A percentile compares a stretch with the other conserved stretches of the same genome.
phyloP scores from a whole-genome alignment of 2,888 invertebrate species.

The Eugnorisma glareosa region DNA sequence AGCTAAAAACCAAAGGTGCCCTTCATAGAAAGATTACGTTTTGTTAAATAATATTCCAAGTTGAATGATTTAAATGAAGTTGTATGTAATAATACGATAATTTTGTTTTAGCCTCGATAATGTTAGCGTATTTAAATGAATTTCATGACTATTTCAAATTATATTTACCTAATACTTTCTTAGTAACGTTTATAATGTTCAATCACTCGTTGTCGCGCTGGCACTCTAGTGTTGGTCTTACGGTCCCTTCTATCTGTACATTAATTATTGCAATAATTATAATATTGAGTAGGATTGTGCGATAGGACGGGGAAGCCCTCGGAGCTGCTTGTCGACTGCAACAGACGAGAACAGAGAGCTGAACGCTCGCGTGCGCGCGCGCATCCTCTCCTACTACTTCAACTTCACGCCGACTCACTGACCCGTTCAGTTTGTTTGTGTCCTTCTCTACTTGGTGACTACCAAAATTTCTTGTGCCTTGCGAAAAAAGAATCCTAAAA shows the following conservation, averaged over 20 bases:
- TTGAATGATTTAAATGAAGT: constrained; percentile 89
- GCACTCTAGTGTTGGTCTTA: constrained; percentile 90
- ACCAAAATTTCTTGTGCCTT: constrained; percentile 89
- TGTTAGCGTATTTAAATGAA: constrained; percentile 89
- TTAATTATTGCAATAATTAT: constrained; percentile 83
- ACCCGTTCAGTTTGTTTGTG: constrained; percentile 57
- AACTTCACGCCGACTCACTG: constrained; percentile 25
- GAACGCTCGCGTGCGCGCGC: constrained; percentile 72
- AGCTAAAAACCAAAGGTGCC: constrained; percentile 97
- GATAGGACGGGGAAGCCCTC: constrained; percentile 74
- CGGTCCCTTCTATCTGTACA: constrained; percentile 84
- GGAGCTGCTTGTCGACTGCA: constrained; percentile 74
- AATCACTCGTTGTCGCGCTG: constrained; percentile 90
- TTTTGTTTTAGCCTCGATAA: constrained; percentile 89
- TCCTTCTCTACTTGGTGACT: constrained; percentile 74
- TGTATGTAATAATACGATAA: constrained; percentile 88
- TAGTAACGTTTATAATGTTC: constrained; percentile 89
- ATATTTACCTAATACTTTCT: constrained; percentile 89
- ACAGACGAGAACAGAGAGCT: constrained; percentile 69
- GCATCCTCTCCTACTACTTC: constrained; percentile 35
- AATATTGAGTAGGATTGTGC: constrained; percentile 71
- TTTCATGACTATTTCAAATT: constrained; percentile 90
- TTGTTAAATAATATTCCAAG: constrained; percentile 90
- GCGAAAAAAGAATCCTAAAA: constrained; percentile 75
- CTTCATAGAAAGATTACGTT: constrained; percentile 92